Conservation (phyloP, 2,797 vertebrate genomes). For the Leptodactylus fallax region DNA sequence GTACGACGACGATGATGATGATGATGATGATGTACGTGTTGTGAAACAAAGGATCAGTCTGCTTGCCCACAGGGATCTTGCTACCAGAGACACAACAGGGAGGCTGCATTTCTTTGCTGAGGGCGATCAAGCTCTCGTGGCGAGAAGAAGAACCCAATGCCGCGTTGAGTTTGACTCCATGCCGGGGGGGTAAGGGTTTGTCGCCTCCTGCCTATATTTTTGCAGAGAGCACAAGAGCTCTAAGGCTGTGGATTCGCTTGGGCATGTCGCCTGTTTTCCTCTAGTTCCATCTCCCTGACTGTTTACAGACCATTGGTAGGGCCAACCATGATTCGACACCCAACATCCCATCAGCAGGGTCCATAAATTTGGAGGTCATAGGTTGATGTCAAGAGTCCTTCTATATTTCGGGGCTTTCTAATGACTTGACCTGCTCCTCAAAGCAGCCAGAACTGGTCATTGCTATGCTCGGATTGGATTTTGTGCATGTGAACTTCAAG, state of each 20-base stretch:
- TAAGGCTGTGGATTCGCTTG: neutral
- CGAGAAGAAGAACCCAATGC: conserved; percentile 5
- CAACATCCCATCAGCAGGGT: neutral
- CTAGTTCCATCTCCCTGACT: neutral
- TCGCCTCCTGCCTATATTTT: conserved; percentile 48
- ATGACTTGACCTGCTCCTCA: neutral
- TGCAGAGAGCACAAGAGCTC: conserved; percentile 25
- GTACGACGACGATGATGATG: neutral
- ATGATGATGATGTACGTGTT: conserved; percentile 61
- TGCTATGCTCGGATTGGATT: conserved; percentile 46
- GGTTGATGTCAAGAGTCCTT: neutral
- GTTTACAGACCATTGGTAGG: neutral
- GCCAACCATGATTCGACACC: conserved; percentile 30
- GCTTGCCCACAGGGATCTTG: conserved; percentile 56
- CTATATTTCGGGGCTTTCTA: neutral
- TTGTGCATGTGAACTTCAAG: conserved; percentile 15
- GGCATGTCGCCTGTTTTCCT: neutral
- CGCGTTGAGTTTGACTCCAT: conserved; percentile 49
- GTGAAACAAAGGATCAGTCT: conserved; percentile 61
- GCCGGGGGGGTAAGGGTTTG: conserved; percentile 33
- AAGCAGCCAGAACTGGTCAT: conserved; percentile 19
- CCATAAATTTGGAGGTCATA: conserved; percentile 58
- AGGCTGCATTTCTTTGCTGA: conserved; percentile 37
- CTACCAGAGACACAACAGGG: conserved; percentile 58
- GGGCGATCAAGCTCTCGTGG: conserved; percentile 6